Conservation (phyloP, 2,888 invertebrate species). For the Limnephilus auricula region DNA sequence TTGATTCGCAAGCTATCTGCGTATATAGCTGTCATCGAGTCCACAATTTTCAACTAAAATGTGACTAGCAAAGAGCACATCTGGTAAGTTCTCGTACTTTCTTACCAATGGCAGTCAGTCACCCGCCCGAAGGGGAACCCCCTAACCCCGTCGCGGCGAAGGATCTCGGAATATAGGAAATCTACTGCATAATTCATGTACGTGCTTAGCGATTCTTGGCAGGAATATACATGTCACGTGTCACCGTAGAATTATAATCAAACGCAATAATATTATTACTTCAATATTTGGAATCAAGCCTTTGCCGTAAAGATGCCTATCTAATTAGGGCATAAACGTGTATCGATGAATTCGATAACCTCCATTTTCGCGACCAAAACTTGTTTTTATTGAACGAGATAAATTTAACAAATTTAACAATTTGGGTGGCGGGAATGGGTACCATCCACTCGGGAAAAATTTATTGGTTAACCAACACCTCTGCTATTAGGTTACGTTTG, state of each 20-base stretch:
- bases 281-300: conserved; percentile 11
- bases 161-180: background rate
- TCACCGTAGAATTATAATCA: conserved; percentile 9
- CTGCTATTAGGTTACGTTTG: too few species aligned
- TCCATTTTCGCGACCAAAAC: background rate
- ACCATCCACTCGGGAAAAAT: too few species aligned
- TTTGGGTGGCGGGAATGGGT: too few species aligned
- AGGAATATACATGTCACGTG: background rate
- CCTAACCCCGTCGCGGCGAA: background rate
- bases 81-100: background rate
- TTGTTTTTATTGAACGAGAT: background rate
- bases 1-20: too few species aligned
- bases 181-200: conserved; percentile 22
- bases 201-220: conserved; percentile 18
- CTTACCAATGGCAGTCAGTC: background rate
- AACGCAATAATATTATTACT: conserved; percentile 7
- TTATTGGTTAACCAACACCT: too few species aligned
- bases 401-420: too few species aligned
- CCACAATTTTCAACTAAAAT: background rate
- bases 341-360: background rate
- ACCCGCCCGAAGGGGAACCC: background rate
- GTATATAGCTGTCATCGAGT: background rate
- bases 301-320: conserved; percentile 8
- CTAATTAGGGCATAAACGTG: background rate
- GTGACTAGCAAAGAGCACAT: background rate